Conservation (phyloP, 2,888 invertebrate genomes). For the Trilocha varians region DNA sequence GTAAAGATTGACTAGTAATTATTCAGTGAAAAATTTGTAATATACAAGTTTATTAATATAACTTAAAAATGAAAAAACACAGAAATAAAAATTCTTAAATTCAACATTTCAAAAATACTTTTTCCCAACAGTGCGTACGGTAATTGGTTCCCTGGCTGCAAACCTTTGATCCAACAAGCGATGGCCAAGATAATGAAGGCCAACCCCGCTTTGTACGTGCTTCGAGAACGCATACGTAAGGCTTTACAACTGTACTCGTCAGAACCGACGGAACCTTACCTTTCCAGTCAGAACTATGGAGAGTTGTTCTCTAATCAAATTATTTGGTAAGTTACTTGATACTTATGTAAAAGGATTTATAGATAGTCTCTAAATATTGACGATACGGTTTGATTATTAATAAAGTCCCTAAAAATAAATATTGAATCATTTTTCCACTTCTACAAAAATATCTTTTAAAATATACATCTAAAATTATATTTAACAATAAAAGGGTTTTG, state of each 20-base stretch:
- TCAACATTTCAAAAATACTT: background rate
- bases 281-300: constrained; percentile 99
- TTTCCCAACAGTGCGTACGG: constrained; percentile 91
- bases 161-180: constrained; percentile 98
- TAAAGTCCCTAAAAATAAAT: too few species aligned
- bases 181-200: constrained; percentile 99
- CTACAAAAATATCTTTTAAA: too few species aligned
- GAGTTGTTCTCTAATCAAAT: constrained; percentile 99
- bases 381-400: background rate
- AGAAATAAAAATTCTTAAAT: background rate
- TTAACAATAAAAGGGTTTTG: too few species aligned
- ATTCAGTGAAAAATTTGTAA: too few species aligned
- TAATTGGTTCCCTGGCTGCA: constrained; percentile 99
- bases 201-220: constrained; percentile 97
- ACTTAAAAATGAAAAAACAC: too few species aligned
- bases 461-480: too few species aligned
- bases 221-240: constrained; percentile 98
- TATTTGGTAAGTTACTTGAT: constrained; percentile 84
- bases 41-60: too few species aligned
- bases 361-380: background rate
- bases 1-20: too few species aligned
- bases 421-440: too few species aligned
- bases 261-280: constrained; percentile 98
- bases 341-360: background rate
- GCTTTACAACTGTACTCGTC: constrained; percentile 98